Conservation (phyloP, 2,888 invertebrate genomes). For the Scaptomyza caliginosa region DNA sequence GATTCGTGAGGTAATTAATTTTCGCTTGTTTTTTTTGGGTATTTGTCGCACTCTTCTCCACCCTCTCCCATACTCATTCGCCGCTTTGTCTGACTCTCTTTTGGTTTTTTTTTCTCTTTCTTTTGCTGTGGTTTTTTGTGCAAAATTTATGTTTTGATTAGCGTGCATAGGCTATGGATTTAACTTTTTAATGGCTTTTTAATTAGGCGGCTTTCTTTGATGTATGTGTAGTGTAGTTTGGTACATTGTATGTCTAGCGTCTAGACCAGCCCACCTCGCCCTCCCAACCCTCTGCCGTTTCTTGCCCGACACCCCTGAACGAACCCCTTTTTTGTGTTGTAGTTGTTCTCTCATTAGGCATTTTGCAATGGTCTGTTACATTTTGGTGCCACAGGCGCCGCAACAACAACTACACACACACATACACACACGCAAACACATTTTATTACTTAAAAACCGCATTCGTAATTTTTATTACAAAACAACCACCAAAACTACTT, state of each 20-base stretch:
- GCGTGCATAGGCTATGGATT: conserved; percentile 62
- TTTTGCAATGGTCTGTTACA: conserved; percentile 56
- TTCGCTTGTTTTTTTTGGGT: conserved; percentile 50
- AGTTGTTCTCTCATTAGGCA: conserved; percentile 27
- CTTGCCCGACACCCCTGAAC: neutral
- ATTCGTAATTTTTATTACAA: conserved; percentile 65
- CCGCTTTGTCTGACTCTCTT: neutral
- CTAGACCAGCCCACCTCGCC: conserved; percentile 30
- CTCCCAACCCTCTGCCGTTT: neutral
- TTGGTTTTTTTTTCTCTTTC: too few species aligned
- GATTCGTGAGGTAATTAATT: conserved; percentile 73
- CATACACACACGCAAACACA: conserved; percentile 14
- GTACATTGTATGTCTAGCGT: conserved; percentile 15
- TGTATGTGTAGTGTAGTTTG: conserved; percentile 19
- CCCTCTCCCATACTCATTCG: neutral
- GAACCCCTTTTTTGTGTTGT: neutral
- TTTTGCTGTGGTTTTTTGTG: conserved; percentile 12
- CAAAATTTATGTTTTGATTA: conserved; percentile 73
- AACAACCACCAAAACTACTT: conserved; percentile 31
- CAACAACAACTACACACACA: conserved; percentile 19
- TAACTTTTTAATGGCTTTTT: conserved; percentile 75
- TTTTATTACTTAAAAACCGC: conserved; percentile 70
- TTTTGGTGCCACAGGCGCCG: conserved; percentile 33
- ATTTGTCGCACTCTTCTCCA: neutral
- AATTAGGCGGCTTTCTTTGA: conserved; percentile 72